Conservation (phyloP, 2,888 invertebrate genomes). For the Lasius platythorax region DNA sequence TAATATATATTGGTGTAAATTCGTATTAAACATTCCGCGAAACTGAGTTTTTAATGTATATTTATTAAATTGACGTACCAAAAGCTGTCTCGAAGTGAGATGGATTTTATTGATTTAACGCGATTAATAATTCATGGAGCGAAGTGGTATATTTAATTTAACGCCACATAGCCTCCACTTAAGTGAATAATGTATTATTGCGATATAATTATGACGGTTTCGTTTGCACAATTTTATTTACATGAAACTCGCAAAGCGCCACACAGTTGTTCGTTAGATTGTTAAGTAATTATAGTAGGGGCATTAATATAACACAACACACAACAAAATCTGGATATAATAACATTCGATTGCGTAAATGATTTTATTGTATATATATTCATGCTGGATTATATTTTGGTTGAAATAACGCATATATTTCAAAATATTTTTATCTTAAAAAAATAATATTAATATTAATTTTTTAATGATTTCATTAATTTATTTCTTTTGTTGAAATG, state of each 20-base stretch:
- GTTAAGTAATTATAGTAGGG: conserved; percentile 14
- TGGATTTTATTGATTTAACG: conserved; percentile 47
- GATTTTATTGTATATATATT: background rate
- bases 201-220: conserved; percentile 20
- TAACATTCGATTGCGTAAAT: background rate
- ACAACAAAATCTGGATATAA: background rate
- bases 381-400: background rate
- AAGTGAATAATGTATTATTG: conserved; percentile 30
- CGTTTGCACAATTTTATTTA: conserved; percentile 36
- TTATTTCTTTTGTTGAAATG: background rate
- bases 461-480: background rate
- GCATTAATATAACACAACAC: conserved; percentile 14
- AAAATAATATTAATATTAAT: background rate
- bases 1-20: background rate
- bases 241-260: background rate
- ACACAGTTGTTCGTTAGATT: conserved; percentile 7
- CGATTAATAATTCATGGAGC: conserved; percentile 36
- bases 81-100: conserved; percentile 6
- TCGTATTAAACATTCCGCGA: conserved; percentile 16
- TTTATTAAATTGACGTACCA: conserved; percentile 14
- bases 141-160: conserved; percentile 42
- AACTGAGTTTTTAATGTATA: conserved; percentile 23
- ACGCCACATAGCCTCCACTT: conserved; percentile 11
- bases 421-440: background rate
- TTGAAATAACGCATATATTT: background rate